Percentiles rank a stretch among this genome's conserved stretches.
Conservation (phyloP, 2,797 vertebrate species). For the Xerus rutilus region DNA sequence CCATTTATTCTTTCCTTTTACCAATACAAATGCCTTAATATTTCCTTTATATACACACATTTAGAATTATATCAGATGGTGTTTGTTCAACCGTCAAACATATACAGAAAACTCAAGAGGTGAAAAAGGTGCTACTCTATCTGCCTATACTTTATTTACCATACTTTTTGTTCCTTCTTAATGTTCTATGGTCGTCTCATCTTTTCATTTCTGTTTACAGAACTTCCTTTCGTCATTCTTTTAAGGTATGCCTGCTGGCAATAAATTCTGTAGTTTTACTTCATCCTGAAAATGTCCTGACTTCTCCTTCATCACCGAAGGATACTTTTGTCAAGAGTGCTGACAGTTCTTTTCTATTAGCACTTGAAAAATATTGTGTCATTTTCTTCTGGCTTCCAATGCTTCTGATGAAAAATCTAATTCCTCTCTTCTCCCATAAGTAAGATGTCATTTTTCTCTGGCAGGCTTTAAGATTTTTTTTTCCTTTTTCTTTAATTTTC, state of each 20-base stretch:
- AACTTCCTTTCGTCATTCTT: not conserved
- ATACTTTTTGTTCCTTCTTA: not conserved
- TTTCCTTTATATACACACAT: not conserved
- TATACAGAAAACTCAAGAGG: not conserved
- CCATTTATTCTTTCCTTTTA: not conserved
- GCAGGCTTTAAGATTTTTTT: not conserved
- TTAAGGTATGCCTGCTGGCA: not conserved
- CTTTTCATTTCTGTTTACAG: not conserved
- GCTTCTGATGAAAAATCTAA: not conserved
- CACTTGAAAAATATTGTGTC: not conserved
- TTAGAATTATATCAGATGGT: not conserved
- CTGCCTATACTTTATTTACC: not conserved
- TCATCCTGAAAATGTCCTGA: not conserved
- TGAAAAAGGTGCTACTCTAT: not conserved
- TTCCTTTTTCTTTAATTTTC: not conserved
- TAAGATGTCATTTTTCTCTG: not conserved
- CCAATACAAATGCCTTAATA: not conserved
- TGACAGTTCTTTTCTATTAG: not conserved
- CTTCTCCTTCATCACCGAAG: not conserved
- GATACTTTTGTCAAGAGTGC: not conserved
- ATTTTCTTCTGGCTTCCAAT: not conserved
- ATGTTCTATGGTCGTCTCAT: not conserved
- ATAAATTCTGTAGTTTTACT: not conserved
- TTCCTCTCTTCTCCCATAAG: not conserved
- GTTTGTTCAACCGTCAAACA: not conserved